A percentile compares a stretch with the other conserved stretches of the same genome.
These are phyloP conservation scores for Lissonota sp. DNA, from an alignment of 2,888 invertebrate genomes.

Conservation along the genomic window DNA sequence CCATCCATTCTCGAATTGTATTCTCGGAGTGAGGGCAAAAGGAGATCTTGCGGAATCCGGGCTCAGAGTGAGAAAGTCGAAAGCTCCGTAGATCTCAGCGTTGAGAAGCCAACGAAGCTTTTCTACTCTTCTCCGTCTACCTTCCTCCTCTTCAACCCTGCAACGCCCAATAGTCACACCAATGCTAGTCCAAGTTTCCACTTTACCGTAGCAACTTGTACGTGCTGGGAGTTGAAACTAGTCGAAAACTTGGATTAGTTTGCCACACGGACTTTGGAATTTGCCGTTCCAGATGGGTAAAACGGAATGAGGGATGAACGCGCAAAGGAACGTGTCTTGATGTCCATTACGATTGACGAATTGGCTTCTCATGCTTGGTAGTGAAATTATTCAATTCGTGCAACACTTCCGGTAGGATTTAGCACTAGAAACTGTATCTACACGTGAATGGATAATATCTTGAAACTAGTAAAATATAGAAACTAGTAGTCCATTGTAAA, in stretches of 20 bases:
- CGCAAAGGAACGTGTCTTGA: slow-evolving; percentile 20
- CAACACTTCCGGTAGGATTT: neutral
- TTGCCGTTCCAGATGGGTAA: slow-evolving; percentile 53
- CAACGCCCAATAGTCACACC: slow-evolving; percentile 43
- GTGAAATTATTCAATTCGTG: slow-evolving; percentile 34
- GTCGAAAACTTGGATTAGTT: slow-evolving; percentile 77
- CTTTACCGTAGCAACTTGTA: slow-evolving; percentile 62
- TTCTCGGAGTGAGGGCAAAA: slow-evolving; percentile 3
- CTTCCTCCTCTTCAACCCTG: neutral
- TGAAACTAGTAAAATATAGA: too few relatives aligned
- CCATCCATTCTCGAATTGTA: neutral
- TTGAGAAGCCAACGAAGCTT: slow-evolving; percentile 14
- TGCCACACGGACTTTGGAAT: slow-evolving; percentile 68
- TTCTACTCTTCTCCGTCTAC: neutral
- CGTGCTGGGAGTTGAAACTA: slow-evolving; percentile 62
- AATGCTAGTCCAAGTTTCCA: slow-evolving; percentile 66
- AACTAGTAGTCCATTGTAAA: too few relatives aligned
- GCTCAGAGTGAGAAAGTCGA: neutral
- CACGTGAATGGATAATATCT: too few relatives aligned
- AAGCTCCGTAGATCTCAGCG: too few relatives aligned
- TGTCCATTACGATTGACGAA: slow-evolving; percentile 26
- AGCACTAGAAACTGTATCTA: too few relatives aligned
- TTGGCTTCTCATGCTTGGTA: slow-evolving; percentile 39
- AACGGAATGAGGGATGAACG: slow-evolving; percentile 31
- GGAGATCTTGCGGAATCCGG: neutral